Conservation (phyloP, 2,888 invertebrate genomes). For the Limnephilus lunatus region DNA sequence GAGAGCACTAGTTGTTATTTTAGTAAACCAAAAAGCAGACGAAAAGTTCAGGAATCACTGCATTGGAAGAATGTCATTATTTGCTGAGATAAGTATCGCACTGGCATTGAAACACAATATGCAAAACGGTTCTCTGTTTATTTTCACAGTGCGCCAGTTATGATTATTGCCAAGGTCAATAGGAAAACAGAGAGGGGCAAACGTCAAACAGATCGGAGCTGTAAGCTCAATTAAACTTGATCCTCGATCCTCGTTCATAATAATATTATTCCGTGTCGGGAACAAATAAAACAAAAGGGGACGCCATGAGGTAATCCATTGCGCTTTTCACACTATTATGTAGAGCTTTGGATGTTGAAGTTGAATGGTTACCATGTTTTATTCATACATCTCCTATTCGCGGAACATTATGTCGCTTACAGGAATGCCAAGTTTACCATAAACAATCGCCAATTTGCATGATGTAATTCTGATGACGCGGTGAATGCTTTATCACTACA, state of each 20-base stretch:
- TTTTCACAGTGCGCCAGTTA: constrained; percentile 6
- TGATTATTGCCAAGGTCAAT: constrained; percentile 8
- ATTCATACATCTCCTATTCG: background rate
- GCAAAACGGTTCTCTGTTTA: constrained; percentile 31
- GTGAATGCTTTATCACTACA: background rate
- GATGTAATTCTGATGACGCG: background rate
- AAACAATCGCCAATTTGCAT: background rate
- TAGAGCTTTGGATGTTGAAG: background rate
- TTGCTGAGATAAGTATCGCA: constrained; percentile 16
- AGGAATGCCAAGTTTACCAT: background rate
- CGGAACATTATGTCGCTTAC: background rate
- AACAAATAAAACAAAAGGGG: background rate
- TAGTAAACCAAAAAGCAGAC: background rate
- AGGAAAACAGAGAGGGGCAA: constrained; percentile 5
- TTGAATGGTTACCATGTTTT: background rate
- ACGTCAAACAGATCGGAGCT: background rate
- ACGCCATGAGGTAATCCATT: background rate
- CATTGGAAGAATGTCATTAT: background rate
- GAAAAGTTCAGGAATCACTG: background rate
- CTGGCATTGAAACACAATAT: background rate
- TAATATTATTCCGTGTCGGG: background rate
- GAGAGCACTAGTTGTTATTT: background rate
- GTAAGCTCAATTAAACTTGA: background rate
- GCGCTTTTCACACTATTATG: background rate
- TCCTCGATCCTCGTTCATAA: background rate